Evolutionary conservation across 2,888 invertebrate genomes (phyloP), one percentile per base, ranked within the genome.

Genomic region (Heliconius ethilla): DNA sequence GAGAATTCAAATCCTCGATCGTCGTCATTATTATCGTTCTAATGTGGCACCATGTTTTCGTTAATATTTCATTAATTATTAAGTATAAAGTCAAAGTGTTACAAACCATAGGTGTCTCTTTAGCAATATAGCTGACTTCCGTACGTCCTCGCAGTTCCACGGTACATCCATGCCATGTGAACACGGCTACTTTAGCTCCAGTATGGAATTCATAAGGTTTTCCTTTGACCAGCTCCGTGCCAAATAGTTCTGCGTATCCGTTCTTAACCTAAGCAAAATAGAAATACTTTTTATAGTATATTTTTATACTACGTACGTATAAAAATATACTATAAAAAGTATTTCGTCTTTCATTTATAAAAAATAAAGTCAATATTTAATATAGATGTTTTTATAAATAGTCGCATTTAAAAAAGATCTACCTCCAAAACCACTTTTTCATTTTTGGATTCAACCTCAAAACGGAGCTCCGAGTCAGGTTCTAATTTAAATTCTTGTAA

Each of bases 241-340:
- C 99, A 93, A 99, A 99, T 67, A 99, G 96, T 94, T 99, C 99
- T 0, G 99, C 99, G 85, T 97, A 96, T 1, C 99, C 99, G 85
- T 96, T 96, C 87, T 97, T 96, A 80, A 99, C 94, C 97, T 99
- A 89, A 63, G 84, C 85, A 69, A 75, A 73, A 77, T 13, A 75
- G 76, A 75, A 74, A n/a, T n/a, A 40, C 72, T 59, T 70, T 51
- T 29, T 51, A 70, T 27, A 10, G 63, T 51, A 51, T 22, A 11
- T 3, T 40, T 15, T 29, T 72, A 65, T 40, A 27, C 13, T 40
- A 27, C 13, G 70, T n/a, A 62, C 10, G 2, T 40, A 33, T n/a
- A n/a, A n/a, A n/a, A n/a, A n/a, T n/a, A n/a, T n/a, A n/a, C n/a
- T n/a, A n/a, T n/a, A n/a, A n/a, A n/a, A n/a, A n/a, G n/a, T n/a